These are phyloP conservation scores for Pogonophryne albipinna DNA, from an alignment of 2,797 vertebrate genomes.

Conservation along the genomic window DNA sequence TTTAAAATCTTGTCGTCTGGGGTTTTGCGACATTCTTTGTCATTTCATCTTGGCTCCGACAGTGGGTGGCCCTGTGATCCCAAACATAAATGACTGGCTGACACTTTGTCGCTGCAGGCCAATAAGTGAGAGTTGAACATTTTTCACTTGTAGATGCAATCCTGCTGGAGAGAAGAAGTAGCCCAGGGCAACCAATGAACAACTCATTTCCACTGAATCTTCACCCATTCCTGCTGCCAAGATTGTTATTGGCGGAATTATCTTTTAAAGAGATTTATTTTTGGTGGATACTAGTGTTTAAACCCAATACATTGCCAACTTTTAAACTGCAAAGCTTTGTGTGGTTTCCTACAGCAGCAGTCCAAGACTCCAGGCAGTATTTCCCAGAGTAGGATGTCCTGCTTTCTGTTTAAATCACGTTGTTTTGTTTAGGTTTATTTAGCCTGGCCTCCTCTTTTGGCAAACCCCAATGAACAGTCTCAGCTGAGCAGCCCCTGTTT, in stretches of 20 bases:
- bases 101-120: slow-evolving; percentile 29
- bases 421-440: slow-evolving; percentile 47
- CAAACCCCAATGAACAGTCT: slow-evolving; percentile 29
- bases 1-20: background rate
- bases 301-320: background rate
- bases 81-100: slow-evolving; percentile 37
- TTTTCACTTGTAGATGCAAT: slow-evolving; percentile 24
- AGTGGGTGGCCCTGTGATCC: slow-evolving; percentile 25
- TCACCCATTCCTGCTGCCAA: background rate
- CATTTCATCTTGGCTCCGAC: background rate
- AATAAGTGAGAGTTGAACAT: slow-evolving; percentile 29
- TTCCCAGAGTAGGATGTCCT: slow-evolving; percentile 54
- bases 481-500: slow-evolving; percentile 20
- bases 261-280: slow-evolving; percentile 10
- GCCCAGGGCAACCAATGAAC: slow-evolving; percentile 22
- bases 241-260: slow-evolving; percentile 10
- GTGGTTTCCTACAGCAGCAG: slow-evolving; percentile 41
- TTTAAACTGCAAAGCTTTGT: slow-evolving; percentile 38
- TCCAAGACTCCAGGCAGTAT: slow-evolving; percentile 42
- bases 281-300: background rate
- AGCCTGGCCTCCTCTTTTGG: slow-evolving; percentile 22
- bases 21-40: background rate
- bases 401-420: slow-evolving; percentile 11
- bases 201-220: slow-evolving; percentile 7
- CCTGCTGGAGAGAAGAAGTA: slow-evolving; percentile 1